Conservation (phyloP, 1,140 invertebrate genomes). For the Agrilus planipennis region DNA sequence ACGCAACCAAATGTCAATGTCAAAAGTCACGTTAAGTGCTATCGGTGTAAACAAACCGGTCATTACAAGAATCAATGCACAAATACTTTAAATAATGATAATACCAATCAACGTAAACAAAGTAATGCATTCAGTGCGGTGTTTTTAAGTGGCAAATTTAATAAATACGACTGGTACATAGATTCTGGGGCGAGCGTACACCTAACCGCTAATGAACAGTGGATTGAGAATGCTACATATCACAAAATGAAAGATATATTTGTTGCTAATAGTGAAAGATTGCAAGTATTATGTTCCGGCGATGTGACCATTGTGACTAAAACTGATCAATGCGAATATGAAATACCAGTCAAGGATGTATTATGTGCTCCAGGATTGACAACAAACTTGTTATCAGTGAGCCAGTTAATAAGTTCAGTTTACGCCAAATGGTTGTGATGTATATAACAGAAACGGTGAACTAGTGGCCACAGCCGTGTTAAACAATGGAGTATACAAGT, state of each 20-base stretch:
- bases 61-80: neutral
- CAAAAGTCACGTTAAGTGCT: slow-evolving; percentile 7
- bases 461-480: slow-evolving; percentile 19
- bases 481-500: slow-evolving; percentile 18
- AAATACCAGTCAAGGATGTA: slow-evolving; percentile 3
- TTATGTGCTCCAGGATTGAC: neutral
- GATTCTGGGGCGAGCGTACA: slow-evolving; percentile 25
- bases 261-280: slow-evolving; percentile 20
- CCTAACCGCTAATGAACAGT: slow-evolving; percentile 12
- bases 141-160: slow-evolving; percentile 8
- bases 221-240: neutral
- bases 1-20: slow-evolving; percentile 17
- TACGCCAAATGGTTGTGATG: slow-evolving; percentile 17
- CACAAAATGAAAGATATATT: slow-evolving; percentile 17
- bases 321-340: neutral
- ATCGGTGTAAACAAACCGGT: neutral
- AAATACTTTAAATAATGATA: too few species aligned
- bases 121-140: neutral
- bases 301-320: slow-evolving; percentile 12
- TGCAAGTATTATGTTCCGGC: slow-evolving; percentile 20
- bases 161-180: slow-evolving; percentile 24
- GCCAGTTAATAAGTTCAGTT: slow-evolving; percentile 14
- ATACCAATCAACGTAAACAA: slow-evolving; percentile 5
- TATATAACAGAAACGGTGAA: slow-evolving; percentile 15
- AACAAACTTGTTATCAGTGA: slow-evolving; percentile 2